Percentiles rank a stretch among this genome's conserved stretches.
These are phyloP conservation scores for Ctenochaetus hawaiiensis DNA, from an alignment of 2,797 vertebrate species.

Conservation along the genomic window DNA sequence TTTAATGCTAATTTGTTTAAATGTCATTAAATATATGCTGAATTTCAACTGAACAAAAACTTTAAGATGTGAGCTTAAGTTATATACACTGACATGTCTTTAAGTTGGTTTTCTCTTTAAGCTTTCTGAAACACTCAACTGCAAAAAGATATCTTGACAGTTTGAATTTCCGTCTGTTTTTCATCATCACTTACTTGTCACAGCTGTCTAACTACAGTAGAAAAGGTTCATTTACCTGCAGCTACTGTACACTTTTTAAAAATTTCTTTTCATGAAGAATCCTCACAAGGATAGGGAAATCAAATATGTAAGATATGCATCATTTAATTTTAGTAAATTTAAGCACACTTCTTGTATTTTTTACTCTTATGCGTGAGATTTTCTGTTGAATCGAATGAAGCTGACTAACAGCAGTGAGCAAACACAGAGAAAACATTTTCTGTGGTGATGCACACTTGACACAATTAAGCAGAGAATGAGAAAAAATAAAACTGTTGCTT, in stretches of 20 bases:
- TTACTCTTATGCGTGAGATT: background rate
- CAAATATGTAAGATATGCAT: background rate
- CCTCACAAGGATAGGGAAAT: no score
- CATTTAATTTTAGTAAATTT: background rate
- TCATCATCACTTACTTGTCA: slow-evolving; percentile 39
- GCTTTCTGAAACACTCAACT: slow-evolving; percentile 24
- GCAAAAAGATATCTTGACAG: slow-evolving; percentile 28
- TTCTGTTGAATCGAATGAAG: background rate
- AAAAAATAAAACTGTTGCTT: slow-evolving; percentile 4
- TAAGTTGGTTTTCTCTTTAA: background rate
- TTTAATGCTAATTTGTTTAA: background rate
- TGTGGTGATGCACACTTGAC: background rate
- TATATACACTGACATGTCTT: slow-evolving; percentile 2
- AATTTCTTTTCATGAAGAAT: background rate
- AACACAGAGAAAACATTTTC: background rate
- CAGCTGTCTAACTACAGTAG: slow-evolving; percentile 19
- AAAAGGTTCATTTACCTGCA: background rate
- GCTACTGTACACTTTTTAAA: background rate
- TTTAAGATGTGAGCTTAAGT: background rate
- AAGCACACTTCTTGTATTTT: background rate
- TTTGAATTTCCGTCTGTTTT: slow-evolving; percentile 34
- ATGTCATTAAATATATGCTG: background rate
- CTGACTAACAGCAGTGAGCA: background rate
- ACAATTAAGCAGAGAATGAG: background rate
- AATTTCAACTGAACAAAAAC: background rate